phyloP scores from a whole-genome alignment of 2,113 vertebrate genomes.

The Rhynchomys soricoides region DNA sequence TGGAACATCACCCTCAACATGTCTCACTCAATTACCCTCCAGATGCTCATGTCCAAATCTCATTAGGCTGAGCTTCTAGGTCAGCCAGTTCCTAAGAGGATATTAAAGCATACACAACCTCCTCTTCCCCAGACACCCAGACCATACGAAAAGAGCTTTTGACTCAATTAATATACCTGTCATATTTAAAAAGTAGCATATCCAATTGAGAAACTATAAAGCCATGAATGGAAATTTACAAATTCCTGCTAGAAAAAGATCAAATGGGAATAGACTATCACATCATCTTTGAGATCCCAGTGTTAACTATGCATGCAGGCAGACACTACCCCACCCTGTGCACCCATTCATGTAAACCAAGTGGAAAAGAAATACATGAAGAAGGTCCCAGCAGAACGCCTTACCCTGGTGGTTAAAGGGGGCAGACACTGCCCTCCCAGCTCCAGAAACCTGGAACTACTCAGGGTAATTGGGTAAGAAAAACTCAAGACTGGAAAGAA shows the following conservation, averaged over 20 bases:
- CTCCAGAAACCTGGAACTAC: not conserved
- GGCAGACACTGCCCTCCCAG: not conserved
- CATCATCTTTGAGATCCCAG: not conserved
- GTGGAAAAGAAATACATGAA: not conserved
- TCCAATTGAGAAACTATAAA: not conserved
- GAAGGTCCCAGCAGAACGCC: not conserved
- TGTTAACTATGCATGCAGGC: not conserved
- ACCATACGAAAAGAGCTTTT: not conserved
- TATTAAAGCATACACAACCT: not conserved
- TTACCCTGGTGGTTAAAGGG: not conserved
- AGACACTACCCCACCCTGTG: not conserved
- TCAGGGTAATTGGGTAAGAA: not conserved
- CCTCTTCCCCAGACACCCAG: not conserved
- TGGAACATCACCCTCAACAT: accelerated
- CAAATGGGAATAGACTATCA: not conserved
- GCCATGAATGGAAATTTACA: not conserved
- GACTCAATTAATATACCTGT: not conserved
- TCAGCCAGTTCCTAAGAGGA: constrained; percentile 50
- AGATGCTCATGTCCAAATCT: constrained; percentile 30
- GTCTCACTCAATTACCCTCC: not conserved
- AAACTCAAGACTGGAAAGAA: not conserved
- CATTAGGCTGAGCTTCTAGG: constrained; percentile 63
- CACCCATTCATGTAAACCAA: not conserved
- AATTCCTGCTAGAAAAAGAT: not conserved
- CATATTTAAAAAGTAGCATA: not conserved